phyloP scores from a whole-genome alignment of 2,797 vertebrate genomes.

The Gallirallus australis region DNA sequence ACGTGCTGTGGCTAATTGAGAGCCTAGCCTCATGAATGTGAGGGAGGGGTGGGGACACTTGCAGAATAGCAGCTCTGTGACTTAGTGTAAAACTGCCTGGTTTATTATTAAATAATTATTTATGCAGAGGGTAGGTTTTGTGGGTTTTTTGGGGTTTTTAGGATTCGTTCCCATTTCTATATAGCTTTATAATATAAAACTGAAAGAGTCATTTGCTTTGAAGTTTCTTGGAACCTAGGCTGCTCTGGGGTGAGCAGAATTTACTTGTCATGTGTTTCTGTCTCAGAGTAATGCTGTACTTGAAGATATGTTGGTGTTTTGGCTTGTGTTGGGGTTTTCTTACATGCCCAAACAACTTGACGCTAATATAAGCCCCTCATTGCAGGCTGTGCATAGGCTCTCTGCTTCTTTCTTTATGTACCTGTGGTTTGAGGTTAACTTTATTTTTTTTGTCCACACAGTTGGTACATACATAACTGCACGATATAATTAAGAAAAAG shows the following conservation, averaged over 20 bases:
- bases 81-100: not conserved
- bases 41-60: not conserved
- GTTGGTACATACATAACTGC: not conserved
- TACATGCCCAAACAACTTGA: not conserved
- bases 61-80: not conserved
- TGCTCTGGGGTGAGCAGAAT: not conserved
- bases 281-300: not conserved
- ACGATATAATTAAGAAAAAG: not conserved
- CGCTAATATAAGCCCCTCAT: not conserved
- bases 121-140: rapidly evolving
- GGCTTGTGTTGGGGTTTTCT: not conserved
- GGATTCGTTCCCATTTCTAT: not conserved
- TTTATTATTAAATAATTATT: not conserved
- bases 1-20: not conserved
- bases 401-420: not conserved
- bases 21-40: not conserved
- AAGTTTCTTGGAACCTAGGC: not conserved
- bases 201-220: not conserved
- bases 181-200: not conserved
- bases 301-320: not conserved
- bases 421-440: not conserved
- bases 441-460: not conserved
- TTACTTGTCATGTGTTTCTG: not conserved
- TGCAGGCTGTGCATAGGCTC: not conserved
- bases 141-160: rapidly evolving